Evolutionary conservation across 1,140 invertebrate genomes (phyloP), one percentile per base, ranked within the genome.

Genomic region (Littorina saxatilis): DNA sequence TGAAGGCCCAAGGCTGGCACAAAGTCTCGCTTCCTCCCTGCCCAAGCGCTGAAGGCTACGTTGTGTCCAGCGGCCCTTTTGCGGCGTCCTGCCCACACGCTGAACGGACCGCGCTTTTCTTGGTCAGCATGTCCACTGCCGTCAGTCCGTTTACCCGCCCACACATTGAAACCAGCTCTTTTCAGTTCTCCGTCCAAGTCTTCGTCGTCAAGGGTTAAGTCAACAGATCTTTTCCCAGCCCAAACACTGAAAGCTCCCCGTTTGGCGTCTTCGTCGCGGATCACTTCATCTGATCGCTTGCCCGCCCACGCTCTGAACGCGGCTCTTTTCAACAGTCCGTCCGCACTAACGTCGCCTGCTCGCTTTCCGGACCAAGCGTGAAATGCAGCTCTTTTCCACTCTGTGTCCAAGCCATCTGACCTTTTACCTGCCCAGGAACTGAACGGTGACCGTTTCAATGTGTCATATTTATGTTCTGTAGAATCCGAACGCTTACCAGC

Each of bases 41-140:
- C 61, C 61, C 61, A 66, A 4, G 27, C 61, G 20, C 32, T 66
- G 29, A 66, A 66, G 27, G 61, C 61, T 66, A 32, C 7, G 61
- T 4, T 29, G n/a, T 29, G 27, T 9, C 7, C 7, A 0, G 29
- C n/a, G 23, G 27, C 35, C 23, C 66, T 13, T 68, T 68, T 68
- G 15, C 66, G 66, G 23, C 66, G 32, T 17, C 66, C 66, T 39
- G 66, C 66, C 70, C 70, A 73, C 43, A 32, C 70, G n/a, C 40
- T 73, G n/a, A 73, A 73, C 17, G 40, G 23, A 9, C 40, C 20
- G 11, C 70, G 40, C 20, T 73, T 73, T 3, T 3, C 23, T 29
- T 27, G 7, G 7, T 9, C 3, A 7, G 43, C 5, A 32, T 17
- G 15, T 20, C 20, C 68, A 0, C 4, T 0, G 13, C 27, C 11